Base-by-base conservation (phyloP, 2,888 invertebrate genomes). In the Gymnosoma rotundatum region DNA sequence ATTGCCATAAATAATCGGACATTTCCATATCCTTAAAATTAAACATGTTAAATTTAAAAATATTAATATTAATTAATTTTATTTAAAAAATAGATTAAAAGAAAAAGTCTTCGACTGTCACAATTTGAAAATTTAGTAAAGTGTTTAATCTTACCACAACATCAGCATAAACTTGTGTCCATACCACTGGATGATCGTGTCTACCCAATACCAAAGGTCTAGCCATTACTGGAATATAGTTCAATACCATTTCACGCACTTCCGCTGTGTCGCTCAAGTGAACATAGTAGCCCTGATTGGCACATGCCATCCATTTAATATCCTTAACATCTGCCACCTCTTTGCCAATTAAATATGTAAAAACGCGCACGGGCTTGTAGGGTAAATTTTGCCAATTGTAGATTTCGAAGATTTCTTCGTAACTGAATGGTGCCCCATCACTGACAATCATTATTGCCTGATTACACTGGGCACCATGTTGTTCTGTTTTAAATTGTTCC, bases 361-460 rank as follows among this genome's bases (percentile, higher is more conserved):
- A 99, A 86, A 99, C 96, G 87, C 99, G 94, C 66, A 99, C 98
- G 89, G 98, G 96, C 93, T 96, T 96, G 76, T 95, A 95, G 0
- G 94, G 93, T 87, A 94, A 92, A 87, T 95, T 93, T 36, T 93
- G 93, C 97, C 97, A 97, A 92, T 99, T 99, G 93, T 96, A 97
- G 87, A 94, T 94, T 90, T 97, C 95, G 92, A 99, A 99, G 78
- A 98, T 95, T 89, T 98, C 97, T 91, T 97, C 96, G 93, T 96
- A 98, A 90, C 96, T 97, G 90, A 98, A 97, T 60, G 99, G 98
- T 18, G 99, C 98, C 32, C 99, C 99, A 92, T 99, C 99, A n/a
- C 99, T 99, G 88, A 99, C 95, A 88, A 99, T 93, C 99, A 99
- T 99, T 89, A 99, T 99, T 42, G 98, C 99, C 93, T 98, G 96